Conservation (phyloP, 2,797 vertebrate genomes). For the Ciconia nigra region DNA sequence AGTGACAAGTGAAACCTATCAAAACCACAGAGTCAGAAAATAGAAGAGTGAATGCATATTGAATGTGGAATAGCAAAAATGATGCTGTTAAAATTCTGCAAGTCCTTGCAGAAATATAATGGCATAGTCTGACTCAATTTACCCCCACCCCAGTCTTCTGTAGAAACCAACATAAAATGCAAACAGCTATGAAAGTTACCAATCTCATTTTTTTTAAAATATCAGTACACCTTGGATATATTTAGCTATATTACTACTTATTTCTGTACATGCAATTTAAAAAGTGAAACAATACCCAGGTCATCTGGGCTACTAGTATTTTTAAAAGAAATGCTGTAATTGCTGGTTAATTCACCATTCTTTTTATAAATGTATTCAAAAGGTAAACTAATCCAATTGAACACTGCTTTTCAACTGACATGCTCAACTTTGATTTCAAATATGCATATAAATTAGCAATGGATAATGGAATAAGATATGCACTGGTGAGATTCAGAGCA, state of each 20-base stretch:
- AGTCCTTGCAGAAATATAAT: conserved; percentile 35
- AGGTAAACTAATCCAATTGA: neutral
- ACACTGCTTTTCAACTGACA: neutral
- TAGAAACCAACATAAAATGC: neutral
- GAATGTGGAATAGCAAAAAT: conserved; percentile 19
- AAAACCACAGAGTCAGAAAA: neutral
- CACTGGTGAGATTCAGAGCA: neutral
- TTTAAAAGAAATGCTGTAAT: neutral
- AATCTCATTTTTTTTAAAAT: neutral
- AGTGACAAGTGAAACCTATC: conserved; percentile 24
- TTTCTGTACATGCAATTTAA: neutral
- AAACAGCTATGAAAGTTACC: neutral
- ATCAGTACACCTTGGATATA: neutral
- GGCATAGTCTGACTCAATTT: neutral
- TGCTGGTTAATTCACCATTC: neutral
- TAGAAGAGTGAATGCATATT: neutral
- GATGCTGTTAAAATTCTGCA: conserved; percentile 34
- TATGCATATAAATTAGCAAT: neutral
- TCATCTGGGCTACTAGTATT: neutral
- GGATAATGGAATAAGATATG: neutral
- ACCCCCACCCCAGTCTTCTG: neutral
- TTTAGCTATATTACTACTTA: neutral
- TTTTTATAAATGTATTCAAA: neutral
- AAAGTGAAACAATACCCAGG: neutral
- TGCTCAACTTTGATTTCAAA: neutral